Conservation (phyloP, 2,113 vertebrate species). For the Gasterosteus aculeatus region DNA sequence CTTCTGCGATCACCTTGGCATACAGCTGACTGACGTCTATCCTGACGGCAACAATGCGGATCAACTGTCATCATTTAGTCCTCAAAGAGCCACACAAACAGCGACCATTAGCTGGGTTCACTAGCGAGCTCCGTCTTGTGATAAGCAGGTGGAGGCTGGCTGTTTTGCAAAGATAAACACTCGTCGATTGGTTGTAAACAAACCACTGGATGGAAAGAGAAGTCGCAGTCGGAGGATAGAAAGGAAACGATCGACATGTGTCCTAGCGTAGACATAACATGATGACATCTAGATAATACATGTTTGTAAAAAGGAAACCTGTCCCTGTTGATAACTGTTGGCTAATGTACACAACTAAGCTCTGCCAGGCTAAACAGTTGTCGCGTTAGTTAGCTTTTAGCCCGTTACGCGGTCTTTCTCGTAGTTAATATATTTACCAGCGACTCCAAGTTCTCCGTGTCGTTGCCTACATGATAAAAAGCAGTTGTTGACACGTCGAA, state of each 20-base stretch:
- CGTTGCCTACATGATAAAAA: slow-evolving; percentile 8
- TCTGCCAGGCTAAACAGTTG: slow-evolving; percentile 40
- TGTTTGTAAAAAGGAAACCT: slow-evolving; percentile 45
- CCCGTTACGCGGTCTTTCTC: neutral
- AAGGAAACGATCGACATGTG: neutral
- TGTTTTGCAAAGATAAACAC: slow-evolving; percentile 61
- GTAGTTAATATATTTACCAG: neutral
- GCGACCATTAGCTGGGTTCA: neutral
- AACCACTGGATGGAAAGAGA: slow-evolving; percentile 4
- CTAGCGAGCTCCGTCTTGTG: neutral
- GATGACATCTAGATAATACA: neutral
- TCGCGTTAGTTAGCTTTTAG: neutral
- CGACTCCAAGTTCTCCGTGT: neutral
- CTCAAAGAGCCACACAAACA: slow-evolving; percentile 17
- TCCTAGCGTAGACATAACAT: neutral
- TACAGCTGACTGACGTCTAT: slow-evolving; percentile 6
- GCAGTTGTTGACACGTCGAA: neutral
- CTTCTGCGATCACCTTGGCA: slow-evolving; percentile 36
- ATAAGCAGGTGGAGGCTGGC: slow-evolving; percentile 39
- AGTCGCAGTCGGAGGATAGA: neutral
- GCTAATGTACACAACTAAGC: neutral
- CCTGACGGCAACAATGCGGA: slow-evolving; percentile 13
- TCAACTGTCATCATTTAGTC: slow-evolving; percentile 4
- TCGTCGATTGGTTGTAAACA: slow-evolving; percentile 17
- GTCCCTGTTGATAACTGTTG: neutral